Evolutionary conservation across 2,113 vertebrate species (phyloP), one percentile per base, ranked within the genome.

Genomic region (Alouatta palliata): DNA sequence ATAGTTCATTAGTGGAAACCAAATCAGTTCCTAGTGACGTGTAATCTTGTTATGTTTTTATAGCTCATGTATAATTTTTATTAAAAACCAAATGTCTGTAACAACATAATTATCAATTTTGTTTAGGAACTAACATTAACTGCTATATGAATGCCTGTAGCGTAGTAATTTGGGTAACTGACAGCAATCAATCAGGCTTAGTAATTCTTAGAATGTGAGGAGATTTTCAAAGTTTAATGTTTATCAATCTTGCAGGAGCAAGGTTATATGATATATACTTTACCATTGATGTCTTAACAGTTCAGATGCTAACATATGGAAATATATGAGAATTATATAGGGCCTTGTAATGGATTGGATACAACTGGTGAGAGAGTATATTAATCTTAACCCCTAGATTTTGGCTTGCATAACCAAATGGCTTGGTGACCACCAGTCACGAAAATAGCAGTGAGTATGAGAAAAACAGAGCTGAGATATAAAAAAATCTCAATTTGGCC

Each of bases 1-100:
- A 1, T 95, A 80, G 37, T 87, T 47, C 32, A 71, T 96, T 96
- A 89, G 19, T 95, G 32, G n/a, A 94, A 96, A 83, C 19, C 40
- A 96, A 54, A 56, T 96, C 54, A 95, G 21, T 95, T 97, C 54
- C 90, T 80, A 90, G 47, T 95, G 79, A 90, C 2, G 45, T 87
- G 23, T 73, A 83, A 90, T 92, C 71, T 81, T 61, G 2, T 87
- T 90, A 75, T 91, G 64, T 80, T 92, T 37, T 9, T 92, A 71
- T 87, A 94, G 19, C 40, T 77, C 95, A 84, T 87, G 64, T 66
- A 68, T 71, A 84, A 54, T 66, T 95, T 93, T 96, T 93, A 94
- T 88, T 90, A 95, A 76, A 96, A 94, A 8, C 23, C 21, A 47
- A 93, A 43, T 94, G 6, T 87, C 49, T 86, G 16, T 80, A 88